Percentiles rank a stretch among this genome's conserved stretches.
These are phyloP conservation scores for Drosophila nasuta DNA, from an alignment of 1,140 invertebrate genomes.

Conservation along the genomic window DNA sequence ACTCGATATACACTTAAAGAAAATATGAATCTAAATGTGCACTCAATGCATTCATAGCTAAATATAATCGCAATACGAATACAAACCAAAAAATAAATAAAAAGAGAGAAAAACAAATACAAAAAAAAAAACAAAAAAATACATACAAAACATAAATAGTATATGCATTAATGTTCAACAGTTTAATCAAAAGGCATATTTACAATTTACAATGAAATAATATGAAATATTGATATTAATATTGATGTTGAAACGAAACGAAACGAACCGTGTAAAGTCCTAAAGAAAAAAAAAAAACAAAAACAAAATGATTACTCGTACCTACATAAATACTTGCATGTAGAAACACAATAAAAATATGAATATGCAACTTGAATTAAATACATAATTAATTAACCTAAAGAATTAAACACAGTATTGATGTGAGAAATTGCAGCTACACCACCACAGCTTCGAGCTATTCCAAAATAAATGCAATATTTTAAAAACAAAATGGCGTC, in stretches of 20 bases:
- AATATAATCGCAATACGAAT: constrained; percentile 66
- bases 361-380: constrained; percentile 69
- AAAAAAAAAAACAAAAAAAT: background rate
- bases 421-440: constrained; percentile 66
- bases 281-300: constrained; percentile 7
- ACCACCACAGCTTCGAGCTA: constrained; percentile 76
- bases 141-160: constrained; percentile 51
- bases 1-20: constrained; percentile 27
- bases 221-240: constrained; percentile 54
- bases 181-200: constrained; percentile 79
- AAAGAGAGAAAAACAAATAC: constrained; percentile 6
- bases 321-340: constrained; percentile 54
- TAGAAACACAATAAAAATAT: constrained; percentile 62
- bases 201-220: constrained; percentile 64
- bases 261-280: constrained; percentile 72
- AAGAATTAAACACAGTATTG: constrained; percentile 57
- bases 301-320: constrained; percentile 45
- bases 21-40: constrained; percentile 46
- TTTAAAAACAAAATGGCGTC: constrained; percentile 62
- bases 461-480: constrained; percentile 80
- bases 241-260: constrained; percentile 66
- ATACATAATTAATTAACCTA: constrained; percentile 48
- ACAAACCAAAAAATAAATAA: constrained; percentile 18
- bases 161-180: constrained; percentile 73
- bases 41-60: constrained; percentile 49